Evolutionary conservation across 2,888 invertebrate genomes (phyloP), one percentile per base, ranked within the genome.

Genomic region (Rhingia campestris): DNA sequence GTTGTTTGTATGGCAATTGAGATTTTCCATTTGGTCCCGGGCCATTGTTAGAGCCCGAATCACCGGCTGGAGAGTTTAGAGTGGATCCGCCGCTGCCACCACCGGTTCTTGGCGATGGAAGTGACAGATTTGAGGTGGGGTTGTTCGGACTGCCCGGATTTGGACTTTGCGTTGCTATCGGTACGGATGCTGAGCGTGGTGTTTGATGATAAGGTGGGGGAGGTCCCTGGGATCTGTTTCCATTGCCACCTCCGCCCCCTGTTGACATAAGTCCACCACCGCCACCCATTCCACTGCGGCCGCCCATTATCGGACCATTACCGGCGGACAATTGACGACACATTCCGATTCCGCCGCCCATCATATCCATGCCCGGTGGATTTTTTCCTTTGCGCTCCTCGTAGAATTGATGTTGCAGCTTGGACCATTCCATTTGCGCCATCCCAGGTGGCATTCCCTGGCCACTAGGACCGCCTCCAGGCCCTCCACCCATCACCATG

Each of bases 391-490:
- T 89, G 89, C 93, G 93, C 90, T 91, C 94, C 88, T 97, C 97
- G 88, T 95, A 95, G 92, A 96, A 97, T 91, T 97, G 96, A 89
- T 96, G 95, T 89, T 97, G 97, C 87, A 97, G 92, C 91, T 97
- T 97, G 88, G 96, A 96, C 98, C 98, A 98, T 90, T 98, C 97
- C 91, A 96, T 94, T 91, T 96, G 95, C 4, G 94, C 94, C 86
- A 93, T 92, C 43, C 89, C 89, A 0, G 87, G 87, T 77, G 86
- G 84, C 75, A 87, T 86, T 41, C 86, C 22, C 22, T 22, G 22
- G 22, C 22, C 22, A 2, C 22, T 87, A 45, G 84, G 86, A 64
- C 86, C 87, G 41, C 64, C 86, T 0, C 74, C 72, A 3, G 74
- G 49, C 10, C 69, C 87, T 49, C 54, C 80, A 3, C 72, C 86